Percentiles rank a stretch among this genome's conserved stretches.
Conservation (phyloP, 1,140 invertebrate genomes). For the Amyelois transitella region DNA sequence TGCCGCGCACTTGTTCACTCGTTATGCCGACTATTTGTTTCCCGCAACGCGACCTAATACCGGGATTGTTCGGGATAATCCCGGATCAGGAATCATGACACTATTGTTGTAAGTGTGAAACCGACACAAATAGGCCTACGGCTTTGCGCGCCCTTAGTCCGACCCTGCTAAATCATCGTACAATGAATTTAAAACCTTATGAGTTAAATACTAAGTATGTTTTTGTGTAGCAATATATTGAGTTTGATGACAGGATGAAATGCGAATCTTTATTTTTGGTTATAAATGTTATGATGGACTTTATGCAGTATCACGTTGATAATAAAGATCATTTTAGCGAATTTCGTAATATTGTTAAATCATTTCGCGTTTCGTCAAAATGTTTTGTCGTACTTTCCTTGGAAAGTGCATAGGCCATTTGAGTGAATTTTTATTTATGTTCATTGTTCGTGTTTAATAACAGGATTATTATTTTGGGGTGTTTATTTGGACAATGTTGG, state of each 20-base stretch:
- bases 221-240: slow-evolving; percentile 5
- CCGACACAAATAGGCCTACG: slow-evolving; percentile 73
- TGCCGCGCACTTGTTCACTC: slow-evolving; percentile 57
- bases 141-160: slow-evolving; percentile 47
- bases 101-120: slow-evolving; percentile 75
- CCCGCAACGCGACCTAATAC: slow-evolving; percentile 67
- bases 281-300: background rate
- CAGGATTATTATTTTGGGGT: slow-evolving; percentile 51
- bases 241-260: slow-evolving; percentile 15
- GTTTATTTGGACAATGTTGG: slow-evolving; percentile 5
- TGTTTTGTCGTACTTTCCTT: slow-evolving; percentile 37
- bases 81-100: slow-evolving; percentile 73
- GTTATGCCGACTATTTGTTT: slow-evolving; percentile 62
- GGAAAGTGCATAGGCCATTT: slow-evolving; percentile 39
- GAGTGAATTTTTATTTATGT: slow-evolving; percentile 53
- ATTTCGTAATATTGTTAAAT: slow-evolving; percentile 5
- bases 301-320: background rate
- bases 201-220: background rate
- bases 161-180: slow-evolving; percentile 3
- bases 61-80: slow-evolving; percentile 64
- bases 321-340: slow-evolving; percentile 16
- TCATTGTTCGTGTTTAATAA: slow-evolving; percentile 58
- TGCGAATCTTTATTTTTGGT: slow-evolving; percentile 25
- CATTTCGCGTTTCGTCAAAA: slow-evolving; percentile 3
- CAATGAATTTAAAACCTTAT: background rate